These are phyloP conservation scores for Polydrusus tereticollis DNA, from an alignment of 2,888 invertebrate genomes.

Conservation along the genomic window DNA sequence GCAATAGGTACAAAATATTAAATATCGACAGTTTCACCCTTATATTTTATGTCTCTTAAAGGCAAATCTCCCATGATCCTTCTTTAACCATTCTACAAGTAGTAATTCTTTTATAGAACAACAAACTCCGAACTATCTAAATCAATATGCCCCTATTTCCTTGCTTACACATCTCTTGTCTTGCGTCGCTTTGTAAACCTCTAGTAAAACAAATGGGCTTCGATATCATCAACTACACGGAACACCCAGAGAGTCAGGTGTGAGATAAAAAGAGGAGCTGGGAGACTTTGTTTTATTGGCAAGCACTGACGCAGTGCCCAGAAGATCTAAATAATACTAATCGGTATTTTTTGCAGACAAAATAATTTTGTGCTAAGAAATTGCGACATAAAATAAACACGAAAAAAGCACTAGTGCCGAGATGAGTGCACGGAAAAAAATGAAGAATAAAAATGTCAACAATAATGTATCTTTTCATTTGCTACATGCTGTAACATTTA, in stretches of 20 bases:
- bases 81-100: not conserved
- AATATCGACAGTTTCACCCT: no score
- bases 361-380: no score
- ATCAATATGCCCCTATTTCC: slow-evolving; percentile 41
- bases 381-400: no score
- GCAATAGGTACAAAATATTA: no score
- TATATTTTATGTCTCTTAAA: no score
- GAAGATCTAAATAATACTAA: not conserved
- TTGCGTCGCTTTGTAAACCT: slow-evolving; percentile 36
- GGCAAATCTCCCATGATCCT: not conserved
- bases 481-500: no score
- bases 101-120: not conserved
- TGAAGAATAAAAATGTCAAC: no score
- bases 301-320: not conserved
- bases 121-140: not conserved
- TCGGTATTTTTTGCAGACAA: no score
- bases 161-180: slow-evolving; percentile 34
- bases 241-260: slow-evolving; percentile 47
- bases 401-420: no score
- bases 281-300: slow-evolving; percentile 12
- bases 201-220: slow-evolving; percentile 44
- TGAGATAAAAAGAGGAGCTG: slow-evolving; percentile 26
- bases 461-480: no score
- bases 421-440: no score
- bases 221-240: slow-evolving; percentile 49